Evolutionary conservation across 1,140 invertebrate genomes (phyloP).

Genomic region (Saccostrea cuccullata): DNA sequence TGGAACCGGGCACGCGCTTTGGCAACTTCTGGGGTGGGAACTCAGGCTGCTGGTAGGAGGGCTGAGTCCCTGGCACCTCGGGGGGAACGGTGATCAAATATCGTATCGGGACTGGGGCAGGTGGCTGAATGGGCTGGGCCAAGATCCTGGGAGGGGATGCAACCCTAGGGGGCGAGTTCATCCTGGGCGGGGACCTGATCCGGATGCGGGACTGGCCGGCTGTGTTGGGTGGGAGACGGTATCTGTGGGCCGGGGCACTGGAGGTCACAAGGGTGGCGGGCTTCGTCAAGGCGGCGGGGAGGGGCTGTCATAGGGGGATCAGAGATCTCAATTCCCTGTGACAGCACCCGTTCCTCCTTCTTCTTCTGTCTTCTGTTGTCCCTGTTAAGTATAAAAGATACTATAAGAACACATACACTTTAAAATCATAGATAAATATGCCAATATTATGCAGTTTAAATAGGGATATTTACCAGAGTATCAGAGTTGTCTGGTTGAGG

Average conservation of each 20-base stretch:
- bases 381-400: background rate
- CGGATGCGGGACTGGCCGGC: background rate
- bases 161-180: background rate
- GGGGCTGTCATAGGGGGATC: conserved; percentile 7
- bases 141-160: background rate
- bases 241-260: background rate
- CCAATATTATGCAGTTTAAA: background rate
- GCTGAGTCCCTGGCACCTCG: too few species aligned
- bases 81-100: too few species aligned
- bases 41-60: too few species aligned
- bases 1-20: background rate
- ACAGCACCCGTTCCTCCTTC: background rate
- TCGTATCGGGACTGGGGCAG: background rate
- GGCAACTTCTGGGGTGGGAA: too few species aligned
- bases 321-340: background rate
- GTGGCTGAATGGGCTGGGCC: background rate
- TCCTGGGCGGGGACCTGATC: background rate
- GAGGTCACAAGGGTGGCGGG: background rate
- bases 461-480: background rate
- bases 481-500: background rate
- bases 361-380: background rate
- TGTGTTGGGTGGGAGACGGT: background rate
- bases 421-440: too few species aligned
- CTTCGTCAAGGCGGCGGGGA: background rate
- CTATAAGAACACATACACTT: background rate